Conservation (phyloP, 2,888 invertebrate genomes). For the Odontocolon sp. region DNA sequence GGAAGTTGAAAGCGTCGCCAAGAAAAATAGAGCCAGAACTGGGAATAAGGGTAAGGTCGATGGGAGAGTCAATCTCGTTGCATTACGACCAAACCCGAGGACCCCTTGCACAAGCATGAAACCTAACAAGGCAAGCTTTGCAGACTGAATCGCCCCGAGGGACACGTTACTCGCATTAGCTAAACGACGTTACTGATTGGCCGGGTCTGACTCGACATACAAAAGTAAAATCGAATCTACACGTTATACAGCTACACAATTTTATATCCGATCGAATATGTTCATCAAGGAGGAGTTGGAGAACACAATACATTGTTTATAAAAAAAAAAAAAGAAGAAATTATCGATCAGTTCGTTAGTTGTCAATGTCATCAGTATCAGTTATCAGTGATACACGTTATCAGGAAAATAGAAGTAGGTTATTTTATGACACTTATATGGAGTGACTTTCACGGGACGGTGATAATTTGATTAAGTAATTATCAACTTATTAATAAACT, state of each 20-base stretch:
- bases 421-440: slow-evolving; percentile 21
- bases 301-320: too few relatives aligned
- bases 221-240: not conserved
- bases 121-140: slow-evolving; percentile 37
- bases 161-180: slow-evolving; percentile 72
- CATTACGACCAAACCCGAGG: slow-evolving; percentile 26
- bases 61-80: slow-evolving; percentile 17
- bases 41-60: slow-evolving; percentile 33
- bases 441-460: not conserved
- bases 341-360: too few relatives aligned
- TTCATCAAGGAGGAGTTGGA: not conserved
- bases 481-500: too few relatives aligned
- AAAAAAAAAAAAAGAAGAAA: too few relatives aligned
- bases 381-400: too few relatives aligned
- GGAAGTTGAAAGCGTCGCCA: slow-evolving; percentile 23
- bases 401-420: slow-evolving; percentile 17
- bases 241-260: not conserved
- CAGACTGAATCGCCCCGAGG: slow-evolving; percentile 67
- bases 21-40: slow-evolving; percentile 37
- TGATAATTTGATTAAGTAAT: too few relatives aligned
- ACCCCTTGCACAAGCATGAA: not conserved
- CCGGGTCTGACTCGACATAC: slow-evolving; percentile 38
- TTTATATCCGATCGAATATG: not conserved
- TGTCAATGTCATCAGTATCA: too few relatives aligned
- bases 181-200: slow-evolving; percentile 72